Base-by-base conservation (phyloP, 2,113 vertebrate genomes). In the Hippocampus comes region DNA sequence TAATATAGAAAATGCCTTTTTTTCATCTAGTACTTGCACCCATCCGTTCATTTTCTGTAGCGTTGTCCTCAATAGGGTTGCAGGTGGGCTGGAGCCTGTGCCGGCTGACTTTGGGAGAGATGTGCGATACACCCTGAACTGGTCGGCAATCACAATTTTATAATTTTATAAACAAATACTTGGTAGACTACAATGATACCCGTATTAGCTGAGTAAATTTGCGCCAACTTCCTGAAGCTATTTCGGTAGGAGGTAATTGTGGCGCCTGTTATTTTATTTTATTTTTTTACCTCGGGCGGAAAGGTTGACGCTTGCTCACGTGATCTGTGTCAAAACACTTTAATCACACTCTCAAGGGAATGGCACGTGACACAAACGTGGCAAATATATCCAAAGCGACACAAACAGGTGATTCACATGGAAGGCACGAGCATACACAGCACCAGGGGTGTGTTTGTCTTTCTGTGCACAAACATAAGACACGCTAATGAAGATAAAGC, bases 351-450 rank as follows among this genome's bases (percentile, higher is more conserved):
- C 71, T 69, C 51, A 27, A 27, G 17, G 12, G 15, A 12, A 18
- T 11, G 3, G 23, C 21, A 42, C 8, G 61, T 65, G 74, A 71
- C 76, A 30, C 57, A 25, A 6, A 38, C 34, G 5, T 21, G 10
- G 41, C 72, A 57, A 69, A 76, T 72, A 57, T 74, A 51, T 49
- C 60, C 9, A 64, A 70, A 70, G 38, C 23, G 70, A 72, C 49
- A 76, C 68, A 76, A 71, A 76, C 53, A 65, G 49, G 34, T 79
- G 75, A 80, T 60, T 87, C 75, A 65, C 56, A 0, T 11, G 46
- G 18, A 68, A 82, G 15, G 27, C 25, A 23, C 61, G 75, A 12
- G n/a, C 43, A 46, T 61, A 4, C 46, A 76, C 34, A 70, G 27
- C 53, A n/a, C 3, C 6, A n/a, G 21, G 41, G 65, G 12, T 8